Evolutionary conservation across 2,888 invertebrate species (phyloP).

Genomic region (Junonia oenone): DNA sequence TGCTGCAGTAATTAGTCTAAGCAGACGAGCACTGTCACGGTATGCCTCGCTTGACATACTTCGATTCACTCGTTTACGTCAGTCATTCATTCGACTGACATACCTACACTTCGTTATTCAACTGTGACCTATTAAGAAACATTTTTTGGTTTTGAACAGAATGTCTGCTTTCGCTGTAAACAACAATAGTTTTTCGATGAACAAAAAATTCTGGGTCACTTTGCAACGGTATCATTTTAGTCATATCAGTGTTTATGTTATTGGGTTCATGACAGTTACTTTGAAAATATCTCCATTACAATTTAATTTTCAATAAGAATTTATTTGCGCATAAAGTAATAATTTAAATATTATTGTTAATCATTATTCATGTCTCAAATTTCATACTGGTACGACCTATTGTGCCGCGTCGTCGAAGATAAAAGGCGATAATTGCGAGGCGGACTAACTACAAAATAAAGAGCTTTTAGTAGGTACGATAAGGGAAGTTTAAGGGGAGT

Average conservation of each 20-base stretch:
- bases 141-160: slow-evolving; percentile 42
- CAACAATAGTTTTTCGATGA: slow-evolving; percentile 53
- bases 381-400: slow-evolving; percentile 8
- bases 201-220: slow-evolving; percentile 64
- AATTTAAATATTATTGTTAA: no score
- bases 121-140: slow-evolving; percentile 36
- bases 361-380: slow-evolving; percentile 17
- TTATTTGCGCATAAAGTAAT: no score
- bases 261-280: slow-evolving; percentile 13
- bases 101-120: slow-evolving; percentile 40
- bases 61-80: slow-evolving; percentile 45
- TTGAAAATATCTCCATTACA: not conserved
- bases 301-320: no score
- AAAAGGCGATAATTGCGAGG: slow-evolving; percentile 65
- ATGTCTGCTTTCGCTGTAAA: slow-evolving; percentile 50
- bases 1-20: slow-evolving; percentile 69
- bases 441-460: slow-evolving; percentile 75
- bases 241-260: slow-evolving; percentile 5
- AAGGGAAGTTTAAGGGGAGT: slow-evolving; percentile 76
- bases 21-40: slow-evolving; percentile 46
- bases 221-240: slow-evolving; percentile 56
- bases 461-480: slow-evolving; percentile 73
- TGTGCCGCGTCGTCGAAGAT: slow-evolving; percentile 40
- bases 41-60: slow-evolving; percentile 43
- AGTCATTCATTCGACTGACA: slow-evolving; percentile 40